Evolutionary conservation across 1,140 invertebrate species (phyloP), one percentile per base, ranked within the genome.

Genomic region (Drosophila mayri): DNA sequence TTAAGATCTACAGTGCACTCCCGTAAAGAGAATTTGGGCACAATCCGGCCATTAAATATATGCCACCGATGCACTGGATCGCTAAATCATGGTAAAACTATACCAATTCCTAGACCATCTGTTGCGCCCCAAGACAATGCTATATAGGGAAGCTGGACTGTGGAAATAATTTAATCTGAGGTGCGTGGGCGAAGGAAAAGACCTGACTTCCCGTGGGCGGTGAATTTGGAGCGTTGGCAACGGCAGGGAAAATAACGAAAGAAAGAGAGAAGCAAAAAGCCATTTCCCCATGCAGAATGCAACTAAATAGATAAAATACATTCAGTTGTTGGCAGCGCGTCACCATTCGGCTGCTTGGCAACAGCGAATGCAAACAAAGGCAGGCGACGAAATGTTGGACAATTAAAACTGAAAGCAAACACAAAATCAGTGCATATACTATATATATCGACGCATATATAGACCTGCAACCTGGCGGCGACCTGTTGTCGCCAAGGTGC

Each of bases 281-380:
- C 7, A 43, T 58, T 60, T 32, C 49, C 44, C 25, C n/a, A 61
- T 55, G 75, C 43, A 67, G 75, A 63, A 46, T 61, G 46, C 61
- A 67, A 54, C 58, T 55, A 64, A 66, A 59, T 65, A 64, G 54
- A 59, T 68, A 67, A 59, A 70, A 68, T 46, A 38, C 65, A 44
- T 77, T 77, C 57, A 68, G 43, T 78, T 71, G 59, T 46, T 77
- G 74, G 57, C 64, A 58, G 37, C 22, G 71, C 60, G 25, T 25
- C 41, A 70, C 84, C 61, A 61, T 14, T 71, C 12, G 73, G 66
- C 52, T 44, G 63, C 84, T 52, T 80, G 55, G 68, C 84, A 87
- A 87, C 83, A 86, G 47, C 55, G 5, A 68, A 40, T 28, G 20
- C 32, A 62, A 66, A 63, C 61, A 78, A 85, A 85, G 71, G 16